These are phyloP conservation scores for Gisinianus flammeolus DNA, from an alignment of 2,888 invertebrate genomes.

Conservation along the genomic window DNA sequence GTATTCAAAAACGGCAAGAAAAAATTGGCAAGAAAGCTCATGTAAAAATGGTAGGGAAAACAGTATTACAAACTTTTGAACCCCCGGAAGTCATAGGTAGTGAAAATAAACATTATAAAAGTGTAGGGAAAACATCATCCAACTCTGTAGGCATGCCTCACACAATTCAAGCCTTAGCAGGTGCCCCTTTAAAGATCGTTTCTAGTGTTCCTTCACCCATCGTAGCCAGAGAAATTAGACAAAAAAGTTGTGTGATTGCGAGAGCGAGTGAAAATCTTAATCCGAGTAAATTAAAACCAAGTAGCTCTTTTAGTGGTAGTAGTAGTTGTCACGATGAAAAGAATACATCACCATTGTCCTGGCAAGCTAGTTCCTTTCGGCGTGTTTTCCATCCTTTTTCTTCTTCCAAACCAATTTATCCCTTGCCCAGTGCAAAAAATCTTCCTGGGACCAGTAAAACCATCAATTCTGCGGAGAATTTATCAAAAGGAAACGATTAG, in stretches of 20 bases:
- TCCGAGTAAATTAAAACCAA: conserved; percentile 13
- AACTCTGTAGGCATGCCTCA: background rate
- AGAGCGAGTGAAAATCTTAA: background rate
- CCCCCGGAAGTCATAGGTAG: background rate
- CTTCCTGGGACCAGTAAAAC: background rate
- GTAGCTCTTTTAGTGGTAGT: conserved; percentile 28
- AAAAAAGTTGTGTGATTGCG: background rate
- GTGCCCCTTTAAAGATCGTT: conserved; percentile 8
- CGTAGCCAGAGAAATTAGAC: conserved; percentile 16
- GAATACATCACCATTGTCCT: conserved; percentile 43
- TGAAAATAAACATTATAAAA: background rate
- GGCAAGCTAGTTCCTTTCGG: conserved; percentile 52
- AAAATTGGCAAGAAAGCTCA: conserved; percentile 14
- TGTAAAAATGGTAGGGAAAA: conserved; percentile 47
- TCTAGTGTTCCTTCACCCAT: conserved; percentile 18
- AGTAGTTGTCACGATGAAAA: conserved; percentile 44
- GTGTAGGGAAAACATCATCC: background rate
- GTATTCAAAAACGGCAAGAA: background rate
- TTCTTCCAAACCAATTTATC: conserved; percentile 13
- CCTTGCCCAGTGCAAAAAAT: background rate
- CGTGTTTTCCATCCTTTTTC: conserved; percentile 54
- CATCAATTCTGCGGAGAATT: no score
- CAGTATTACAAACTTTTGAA: conserved; percentile 44
- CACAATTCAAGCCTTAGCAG: conserved; percentile 8
- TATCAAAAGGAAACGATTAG: no score